Percentiles rank a stretch among this genome's conserved stretches.
Evolutionary conservation across 2,888 invertebrate genomes (phyloP).

Genomic region (Xestoiulus laeticollis): DNA sequence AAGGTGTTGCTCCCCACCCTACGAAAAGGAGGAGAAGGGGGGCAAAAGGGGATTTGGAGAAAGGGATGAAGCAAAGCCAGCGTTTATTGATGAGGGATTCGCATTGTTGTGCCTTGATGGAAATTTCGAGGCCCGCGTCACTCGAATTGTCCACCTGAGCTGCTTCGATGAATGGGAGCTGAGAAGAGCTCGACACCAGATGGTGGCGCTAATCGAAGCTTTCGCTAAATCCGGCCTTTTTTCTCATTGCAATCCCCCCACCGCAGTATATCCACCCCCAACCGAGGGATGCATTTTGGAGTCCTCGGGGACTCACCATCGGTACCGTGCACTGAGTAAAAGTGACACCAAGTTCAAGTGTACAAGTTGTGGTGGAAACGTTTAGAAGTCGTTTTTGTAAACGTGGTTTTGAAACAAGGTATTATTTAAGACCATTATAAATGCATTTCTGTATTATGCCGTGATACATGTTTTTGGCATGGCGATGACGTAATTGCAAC

Average conservation of each 20-base stretch:
- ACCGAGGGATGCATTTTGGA: no score
- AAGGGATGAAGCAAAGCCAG: neutral
- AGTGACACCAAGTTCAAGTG: no score
- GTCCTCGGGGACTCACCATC: no score
- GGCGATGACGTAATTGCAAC: no score
- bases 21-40: neutral
- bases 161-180: slow-evolving; percentile 34
- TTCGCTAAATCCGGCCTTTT: slow-evolving; percentile 8
- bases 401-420: no score
- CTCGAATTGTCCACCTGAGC: slow-evolving; percentile 52
- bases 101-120: slow-evolving; percentile 45
- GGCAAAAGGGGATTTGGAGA: slow-evolving; percentile 7
- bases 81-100: slow-evolving; percentile 46
- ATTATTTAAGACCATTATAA: no score
- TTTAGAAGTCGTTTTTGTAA: no score
- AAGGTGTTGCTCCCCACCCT: neutral
- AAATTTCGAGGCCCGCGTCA: slow-evolving; percentile 43
- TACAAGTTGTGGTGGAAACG: no score
- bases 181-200: slow-evolving; percentile 40
- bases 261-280: neutral
- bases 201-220: slow-evolving; percentile 45
- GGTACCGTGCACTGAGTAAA: no score
- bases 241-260: neutral
- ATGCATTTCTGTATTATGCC: no score
- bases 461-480: no score